Conservation (phyloP, 1,140 invertebrate species). For the Cepaea nemoralis region DNA sequence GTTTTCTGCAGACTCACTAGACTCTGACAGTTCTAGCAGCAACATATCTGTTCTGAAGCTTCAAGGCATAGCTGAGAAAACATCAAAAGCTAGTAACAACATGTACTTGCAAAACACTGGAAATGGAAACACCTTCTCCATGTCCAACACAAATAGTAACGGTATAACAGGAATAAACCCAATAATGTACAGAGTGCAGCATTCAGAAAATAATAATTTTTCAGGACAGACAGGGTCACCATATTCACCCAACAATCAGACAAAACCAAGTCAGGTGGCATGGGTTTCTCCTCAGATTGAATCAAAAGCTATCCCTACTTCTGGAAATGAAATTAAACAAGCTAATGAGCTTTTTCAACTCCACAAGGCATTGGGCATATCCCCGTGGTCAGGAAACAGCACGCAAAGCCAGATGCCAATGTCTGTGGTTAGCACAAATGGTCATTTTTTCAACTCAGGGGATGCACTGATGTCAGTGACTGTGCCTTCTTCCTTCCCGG, state of each 20-base stretch:
- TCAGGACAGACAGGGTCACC: too few relatives aligned
- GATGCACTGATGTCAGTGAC: background rate
- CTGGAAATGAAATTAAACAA: too few relatives aligned
- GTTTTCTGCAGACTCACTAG: conserved; percentile 25
- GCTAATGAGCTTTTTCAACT: background rate
- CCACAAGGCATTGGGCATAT: background rate
- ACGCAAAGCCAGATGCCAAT: background rate
- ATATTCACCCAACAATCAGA: background rate
- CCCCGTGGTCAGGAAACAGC: background rate
- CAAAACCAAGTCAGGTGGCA: background rate
- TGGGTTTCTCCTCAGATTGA: conserved; percentile 6
- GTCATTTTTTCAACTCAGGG: background rate
- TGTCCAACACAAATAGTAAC: too few relatives aligned
- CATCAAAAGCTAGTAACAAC: background rate
- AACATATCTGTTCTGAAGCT: conserved; percentile 8
- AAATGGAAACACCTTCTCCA: background rate
- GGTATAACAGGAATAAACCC: too few relatives aligned
- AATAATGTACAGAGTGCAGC: too few relatives aligned
- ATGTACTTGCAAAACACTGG: background rate
- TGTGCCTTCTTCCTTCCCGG: background rate
- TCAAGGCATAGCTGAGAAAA: background rate
- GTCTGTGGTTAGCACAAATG: background rate
- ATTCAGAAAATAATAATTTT: too few relatives aligned
- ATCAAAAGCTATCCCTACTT: background rate
- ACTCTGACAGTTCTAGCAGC: conserved; percentile 15